Conservation (phyloP, 2,888 invertebrate species). For the Rutpela maculata region DNA sequence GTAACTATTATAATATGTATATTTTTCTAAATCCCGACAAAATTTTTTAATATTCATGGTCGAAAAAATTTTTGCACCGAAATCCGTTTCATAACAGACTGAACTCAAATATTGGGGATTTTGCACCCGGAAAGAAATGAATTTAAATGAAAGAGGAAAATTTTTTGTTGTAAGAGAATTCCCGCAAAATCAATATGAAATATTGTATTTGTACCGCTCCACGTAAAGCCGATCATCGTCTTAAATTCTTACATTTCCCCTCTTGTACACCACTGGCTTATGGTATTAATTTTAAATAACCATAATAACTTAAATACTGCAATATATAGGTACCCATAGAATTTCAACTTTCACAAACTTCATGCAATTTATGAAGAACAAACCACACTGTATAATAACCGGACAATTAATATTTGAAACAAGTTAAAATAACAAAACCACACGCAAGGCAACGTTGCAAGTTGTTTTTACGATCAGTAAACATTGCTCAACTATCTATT, state of each 20-base stretch:
- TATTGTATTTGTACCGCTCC: too few relatives aligned
- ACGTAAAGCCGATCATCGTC: too few relatives aligned
- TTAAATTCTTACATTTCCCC: neutral
- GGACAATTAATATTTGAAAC: slow-evolving; percentile 16
- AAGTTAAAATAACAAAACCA: neutral
- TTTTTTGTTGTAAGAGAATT: too few relatives aligned
- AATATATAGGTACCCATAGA: neutral
- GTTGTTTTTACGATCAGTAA: slow-evolving; percentile 40
- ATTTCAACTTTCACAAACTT: neutral
- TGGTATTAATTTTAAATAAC: neutral
- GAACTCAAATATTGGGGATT: too few relatives aligned
- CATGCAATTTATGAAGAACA: neutral
- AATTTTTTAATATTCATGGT: too few relatives aligned
- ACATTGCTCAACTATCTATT: slow-evolving; percentile 56
- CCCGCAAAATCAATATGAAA: too few relatives aligned
- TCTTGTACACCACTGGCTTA: neutral
- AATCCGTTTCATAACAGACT: too few relatives aligned
- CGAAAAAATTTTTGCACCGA: too few relatives aligned
- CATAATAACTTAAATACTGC: neutral
- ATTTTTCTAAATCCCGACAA: too few relatives aligned
- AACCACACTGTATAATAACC: neutral
- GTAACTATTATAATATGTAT: too few relatives aligned
- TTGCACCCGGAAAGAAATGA: too few relatives aligned
- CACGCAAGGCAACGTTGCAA: slow-evolving; percentile 1
- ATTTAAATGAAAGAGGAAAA: too few relatives aligned